Percentiles rank a stretch among this genome's conserved stretches.
phyloP scores from a whole-genome alignment of 2,113 vertebrate genomes.

The Ochotona princeps region DNA sequence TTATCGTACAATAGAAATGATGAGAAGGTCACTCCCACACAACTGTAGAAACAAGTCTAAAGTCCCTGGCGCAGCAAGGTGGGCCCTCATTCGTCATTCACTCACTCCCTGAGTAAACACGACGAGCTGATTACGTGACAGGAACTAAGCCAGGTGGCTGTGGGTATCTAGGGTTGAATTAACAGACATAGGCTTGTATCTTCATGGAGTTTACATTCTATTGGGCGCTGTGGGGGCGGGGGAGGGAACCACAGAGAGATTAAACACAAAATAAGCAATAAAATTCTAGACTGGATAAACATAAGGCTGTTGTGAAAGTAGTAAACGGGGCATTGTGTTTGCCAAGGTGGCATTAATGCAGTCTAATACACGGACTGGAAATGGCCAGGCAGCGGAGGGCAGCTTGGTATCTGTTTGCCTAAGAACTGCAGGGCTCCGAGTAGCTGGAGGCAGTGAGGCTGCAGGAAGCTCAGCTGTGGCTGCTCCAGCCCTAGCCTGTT shows the following conservation, averaged over 20 bases:
- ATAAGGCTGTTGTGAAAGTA: neutral
- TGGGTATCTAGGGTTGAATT: neutral
- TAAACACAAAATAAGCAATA: neutral
- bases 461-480: neutral
- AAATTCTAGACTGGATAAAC: neutral
- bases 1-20: neutral
- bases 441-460: neutral
- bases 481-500: neutral
- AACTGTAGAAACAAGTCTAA: conserved; percentile 5
- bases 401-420: too few relatives aligned
- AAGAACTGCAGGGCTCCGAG: neutral
- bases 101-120: conserved; percentile 1
- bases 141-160: neutral
- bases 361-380: neutral
- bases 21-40: conserved; percentile 21
- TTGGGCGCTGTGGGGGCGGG: neutral
- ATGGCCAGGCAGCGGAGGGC: neutral
- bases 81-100: neutral
- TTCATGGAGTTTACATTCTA: neutral
- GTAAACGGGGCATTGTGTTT: neutral
- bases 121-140: neutral
- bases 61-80: neutral
- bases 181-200: neutral
- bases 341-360: neutral
- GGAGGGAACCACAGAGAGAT: neutral